A percentile compares a stretch with the other conserved stretches of the same genome.
Conservation (phyloP, 1,140 invertebrate species). For the Andricus grossulariae region DNA sequence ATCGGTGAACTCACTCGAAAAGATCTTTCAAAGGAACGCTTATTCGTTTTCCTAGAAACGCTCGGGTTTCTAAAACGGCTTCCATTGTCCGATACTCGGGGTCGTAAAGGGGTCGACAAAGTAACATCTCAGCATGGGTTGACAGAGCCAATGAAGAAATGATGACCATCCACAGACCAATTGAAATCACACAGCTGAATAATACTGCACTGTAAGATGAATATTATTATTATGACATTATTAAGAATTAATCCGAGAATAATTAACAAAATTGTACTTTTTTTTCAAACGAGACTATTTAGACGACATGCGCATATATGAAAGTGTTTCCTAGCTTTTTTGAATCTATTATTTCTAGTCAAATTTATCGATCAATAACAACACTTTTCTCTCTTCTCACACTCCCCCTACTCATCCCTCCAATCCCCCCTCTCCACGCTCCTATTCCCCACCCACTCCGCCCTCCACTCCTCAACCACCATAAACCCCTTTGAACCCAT, state of each 20-base stretch:
- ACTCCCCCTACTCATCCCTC: no score
- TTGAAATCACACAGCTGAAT: constrained; percentile 65
- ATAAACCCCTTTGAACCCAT: no score
- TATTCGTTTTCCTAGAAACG: constrained; percentile 64
- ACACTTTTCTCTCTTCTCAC: no score
- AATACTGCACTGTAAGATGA: constrained; percentile 60
- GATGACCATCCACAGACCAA: constrained; percentile 65
- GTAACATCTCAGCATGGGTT: constrained; percentile 66
- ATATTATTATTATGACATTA: neutral
- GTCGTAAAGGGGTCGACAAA: constrained; percentile 69
- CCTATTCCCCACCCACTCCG: no score
- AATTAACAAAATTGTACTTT: no score
- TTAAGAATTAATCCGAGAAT: neutral
- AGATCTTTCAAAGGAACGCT: constrained; percentile 65
- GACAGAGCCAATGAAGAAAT: constrained; percentile 61
- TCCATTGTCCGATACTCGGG: constrained; percentile 67
- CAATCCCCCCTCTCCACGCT: no score
- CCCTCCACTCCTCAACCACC: no score
- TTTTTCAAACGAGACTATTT: no score
- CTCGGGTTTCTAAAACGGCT: constrained; percentile 64
- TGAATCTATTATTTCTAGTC: no score
- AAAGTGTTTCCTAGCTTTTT: no score
- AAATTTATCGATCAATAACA: no score
- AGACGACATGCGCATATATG: no score
- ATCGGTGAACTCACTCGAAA: constrained; percentile 59